Percentiles rank a stretch among this genome's conserved stretches.
phyloP scores from a whole-genome alignment of 2,888 invertebrate genomes.

The Hymenopus coronatus region DNA sequence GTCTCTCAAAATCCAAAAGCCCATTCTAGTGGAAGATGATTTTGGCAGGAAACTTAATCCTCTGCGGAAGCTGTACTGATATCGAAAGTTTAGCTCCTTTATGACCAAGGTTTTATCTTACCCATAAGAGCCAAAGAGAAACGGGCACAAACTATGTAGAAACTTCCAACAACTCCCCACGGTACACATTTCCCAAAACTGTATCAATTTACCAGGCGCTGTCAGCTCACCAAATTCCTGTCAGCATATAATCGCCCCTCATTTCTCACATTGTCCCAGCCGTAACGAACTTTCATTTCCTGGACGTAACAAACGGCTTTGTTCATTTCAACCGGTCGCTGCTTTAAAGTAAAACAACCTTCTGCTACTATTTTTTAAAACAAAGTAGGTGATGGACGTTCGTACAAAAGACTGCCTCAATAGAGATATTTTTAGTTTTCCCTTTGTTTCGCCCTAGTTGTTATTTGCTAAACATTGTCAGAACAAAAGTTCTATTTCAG shows the following conservation, averaged over 20 bases:
- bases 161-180: background rate
- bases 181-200: background rate
- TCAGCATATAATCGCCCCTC: background rate
- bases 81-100: background rate
- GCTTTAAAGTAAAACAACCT: background rate
- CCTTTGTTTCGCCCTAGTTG: too few species aligned
- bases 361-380: too few species aligned
- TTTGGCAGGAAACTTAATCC: background rate
- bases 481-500: too few species aligned
- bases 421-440: too few species aligned
- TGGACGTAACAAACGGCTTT: too few species aligned
- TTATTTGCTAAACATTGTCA: too few species aligned
- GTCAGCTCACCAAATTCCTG: background rate
- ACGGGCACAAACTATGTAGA: background rate
- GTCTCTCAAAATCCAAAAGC: background rate
- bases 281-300: background rate
- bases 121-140: too few species aligned
- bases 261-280: background rate
- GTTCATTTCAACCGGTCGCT: background rate
- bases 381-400: too few species aligned
- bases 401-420: too few species aligned
- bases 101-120: background rate
- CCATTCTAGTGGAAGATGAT: background rate
- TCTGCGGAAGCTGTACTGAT: background rate
- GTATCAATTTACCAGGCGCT: background rate